Base-by-base conservation (phyloP, 2,113 vertebrate species). In the Bufo bufo region DNA sequence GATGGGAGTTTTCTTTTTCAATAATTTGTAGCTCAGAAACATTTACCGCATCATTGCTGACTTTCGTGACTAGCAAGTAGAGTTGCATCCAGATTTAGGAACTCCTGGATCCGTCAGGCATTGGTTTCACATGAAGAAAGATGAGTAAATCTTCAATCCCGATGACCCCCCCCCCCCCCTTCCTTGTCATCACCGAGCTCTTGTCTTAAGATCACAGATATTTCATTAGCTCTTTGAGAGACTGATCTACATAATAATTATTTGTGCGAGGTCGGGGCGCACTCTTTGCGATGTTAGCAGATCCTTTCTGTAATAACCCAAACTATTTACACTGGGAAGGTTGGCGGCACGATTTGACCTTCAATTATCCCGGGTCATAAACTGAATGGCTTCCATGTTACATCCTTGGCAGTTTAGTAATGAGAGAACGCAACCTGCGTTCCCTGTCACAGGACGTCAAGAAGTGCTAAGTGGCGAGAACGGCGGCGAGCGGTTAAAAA, bases 351-450 rank as follows among this genome's bases (percentile, higher is more conserved):
- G 54, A 61, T 59, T 71, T 82, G 78, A 50, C 78, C 86, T 87
- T 75, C 52, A 69, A 87, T 82, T 87, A 82, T 58, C 74, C 0
- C 6, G 12, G 86, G 78, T 79, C 66, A 82, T 8, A 14, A 61
- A 9, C 54, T 9, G 7, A 19, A 74, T 33, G 14, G 9, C 11
- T 16, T 3, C 23, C 33, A 33, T 61, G 66, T 20, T 61, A 82
- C 52, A 33, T n/a, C 7, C 43, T 3, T 87, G 86, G 66, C 86
- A 87, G 78, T 9, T 87, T 82, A 23, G 72, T 87, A 74, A 87
- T 87, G 74, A 75, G 45, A 82, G 81, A 16, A 49, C 66, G 33
- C 20, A 61, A 65, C 78, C 66, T 12, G 47, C 13, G 16, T 71
- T 58, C 77, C 63, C 78, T 74, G 86, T 61, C 50, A 49, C 58